Conservation (phyloP, 2,113 vertebrate species). For the Ariopsis seemanni region DNA sequence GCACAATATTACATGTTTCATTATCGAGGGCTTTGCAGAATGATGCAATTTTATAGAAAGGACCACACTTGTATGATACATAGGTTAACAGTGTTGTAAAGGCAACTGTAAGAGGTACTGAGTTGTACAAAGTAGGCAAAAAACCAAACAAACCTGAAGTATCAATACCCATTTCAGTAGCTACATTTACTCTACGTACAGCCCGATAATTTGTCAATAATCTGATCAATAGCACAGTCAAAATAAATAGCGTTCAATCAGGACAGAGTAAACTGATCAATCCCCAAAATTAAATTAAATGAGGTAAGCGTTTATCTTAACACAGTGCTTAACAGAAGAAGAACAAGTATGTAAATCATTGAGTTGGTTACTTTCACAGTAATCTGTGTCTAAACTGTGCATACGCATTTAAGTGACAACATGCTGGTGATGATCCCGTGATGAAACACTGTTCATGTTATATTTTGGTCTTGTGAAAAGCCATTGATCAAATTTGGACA, state of each 20-base stretch:
- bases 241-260: neutral
- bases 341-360: neutral
- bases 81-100: neutral
- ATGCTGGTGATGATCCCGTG: neutral
- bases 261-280: neutral
- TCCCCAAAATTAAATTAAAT: neutral
- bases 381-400: neutral
- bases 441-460: neutral
- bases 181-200: neutral
- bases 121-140: neutral
- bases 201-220: neutral
- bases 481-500: too few relatives aligned
- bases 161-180: neutral
- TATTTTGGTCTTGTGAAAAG: neutral
- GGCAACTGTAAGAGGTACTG: neutral
- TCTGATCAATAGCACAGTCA: neutral
- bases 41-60: conserved; percentile 3
- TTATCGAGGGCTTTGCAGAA: neutral
- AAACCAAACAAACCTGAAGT: neutral
- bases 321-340: neutral
- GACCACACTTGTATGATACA: neutral
- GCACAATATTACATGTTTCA: neutral
- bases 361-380: neutral
- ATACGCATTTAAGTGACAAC: neutral
- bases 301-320: neutral